Evolutionary conservation across 1,140 invertebrate species (phyloP), one percentile per base, ranked within the genome.

Genomic region (Physella acuta): DNA sequence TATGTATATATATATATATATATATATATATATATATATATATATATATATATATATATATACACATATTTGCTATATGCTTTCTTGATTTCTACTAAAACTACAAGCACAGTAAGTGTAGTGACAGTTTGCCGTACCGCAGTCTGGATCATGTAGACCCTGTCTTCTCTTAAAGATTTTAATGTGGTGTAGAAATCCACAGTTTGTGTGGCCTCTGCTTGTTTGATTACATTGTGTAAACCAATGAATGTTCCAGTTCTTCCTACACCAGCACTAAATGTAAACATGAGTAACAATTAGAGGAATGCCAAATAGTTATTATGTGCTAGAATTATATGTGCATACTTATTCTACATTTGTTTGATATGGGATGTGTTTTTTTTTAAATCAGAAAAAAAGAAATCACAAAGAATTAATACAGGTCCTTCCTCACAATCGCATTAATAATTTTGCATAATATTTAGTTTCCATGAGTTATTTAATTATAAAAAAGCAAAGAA

Each of bases 191-290:
- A 28, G 34, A 66, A 49, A 28, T 66, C 51, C 5, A 66, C 20
- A 8, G 2, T n/a, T 16, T 33, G 51, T 5, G 5, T 56, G 17
- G 17, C 51, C 11, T 52, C 5, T 2, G 64, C 64, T 37, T 66
- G 26, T 20, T 33, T 33, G 14, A 66, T 53, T 17, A 34, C 51
- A 30, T 52, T 53, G 51, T 56, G n/a, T 3, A 66, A 52, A 14
- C n/a, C 64, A 51, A 66, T 55, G 64, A 53, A 66, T 20, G 64
- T 66, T 55, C 64, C 64, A 34, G 64, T 55, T 4, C 64, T 53
- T 4, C 64, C 64, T 30, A 66, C 64, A 0, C 64, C 64, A 66
- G 64, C 64, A 55, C 64, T 66, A 30, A 3, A 55, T 51, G 5
- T 30, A 11, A 34, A 33, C 28, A 44, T 11, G 20, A 44, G 8